phyloP scores from a whole-genome alignment of 2,888 invertebrate genomes.

The Aphrophora alni region DNA sequence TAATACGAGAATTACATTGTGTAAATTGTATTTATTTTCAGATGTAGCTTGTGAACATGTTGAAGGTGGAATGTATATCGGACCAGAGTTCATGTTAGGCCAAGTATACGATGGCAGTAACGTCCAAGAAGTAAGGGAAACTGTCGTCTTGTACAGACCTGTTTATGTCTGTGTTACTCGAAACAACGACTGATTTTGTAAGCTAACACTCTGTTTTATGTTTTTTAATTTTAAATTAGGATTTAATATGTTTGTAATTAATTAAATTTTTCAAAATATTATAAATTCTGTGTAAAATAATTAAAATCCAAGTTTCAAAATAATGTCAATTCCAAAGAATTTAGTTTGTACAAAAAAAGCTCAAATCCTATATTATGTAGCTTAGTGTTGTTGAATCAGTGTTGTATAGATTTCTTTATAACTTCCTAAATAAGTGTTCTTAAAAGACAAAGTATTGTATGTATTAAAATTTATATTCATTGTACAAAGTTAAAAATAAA shows the following conservation, averaged over 20 bases:
- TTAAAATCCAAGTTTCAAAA: neutral
- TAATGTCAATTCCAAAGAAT: neutral
- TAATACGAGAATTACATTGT: too few relatives aligned
- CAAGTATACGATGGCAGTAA: slow-evolving; percentile 77
- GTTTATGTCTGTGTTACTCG: slow-evolving; percentile 63
- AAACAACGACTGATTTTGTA: slow-evolving; percentile 20
- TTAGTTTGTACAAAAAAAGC: slow-evolving; percentile 9
- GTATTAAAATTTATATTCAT: neutral
- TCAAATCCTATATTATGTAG: neutral
- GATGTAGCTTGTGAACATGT: slow-evolving; percentile 74
- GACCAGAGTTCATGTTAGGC: slow-evolving; percentile 77
- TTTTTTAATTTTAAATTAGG: neutral
- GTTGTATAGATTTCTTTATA: neutral
- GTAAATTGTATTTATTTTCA: too few relatives aligned
- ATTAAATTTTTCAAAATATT: neutral
- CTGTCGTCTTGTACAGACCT: slow-evolving; percentile 70
- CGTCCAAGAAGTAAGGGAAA: slow-evolving; percentile 57
- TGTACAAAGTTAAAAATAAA: neutral
- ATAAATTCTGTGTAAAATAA: neutral
- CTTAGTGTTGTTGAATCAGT: neutral
- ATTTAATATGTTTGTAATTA: neutral
- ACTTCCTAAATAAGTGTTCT: neutral
- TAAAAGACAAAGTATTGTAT: neutral
- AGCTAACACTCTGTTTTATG: neutral
- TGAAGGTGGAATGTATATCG: slow-evolving; percentile 78